phyloP scores from a whole-genome alignment of 2,797 vertebrate genomes.

The Argya squamiceps region DNA sequence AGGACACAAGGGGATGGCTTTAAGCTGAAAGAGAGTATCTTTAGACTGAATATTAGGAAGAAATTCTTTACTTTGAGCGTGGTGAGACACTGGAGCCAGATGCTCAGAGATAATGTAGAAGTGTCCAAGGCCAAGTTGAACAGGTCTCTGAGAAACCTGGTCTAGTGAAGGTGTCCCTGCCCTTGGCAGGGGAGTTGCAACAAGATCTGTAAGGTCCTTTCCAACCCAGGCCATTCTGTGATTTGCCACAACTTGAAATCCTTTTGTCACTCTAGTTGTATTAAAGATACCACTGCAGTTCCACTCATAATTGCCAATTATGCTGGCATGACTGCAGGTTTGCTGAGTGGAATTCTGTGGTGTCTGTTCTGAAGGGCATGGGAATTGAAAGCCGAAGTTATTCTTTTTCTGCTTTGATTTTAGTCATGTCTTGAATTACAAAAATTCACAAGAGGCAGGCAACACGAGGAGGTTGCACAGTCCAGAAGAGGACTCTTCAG shows the following conservation, averaged over 20 bases:
- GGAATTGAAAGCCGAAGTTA: not conserved
- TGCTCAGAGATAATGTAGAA: not conserved
- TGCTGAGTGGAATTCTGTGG: not conserved
- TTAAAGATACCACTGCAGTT: not conserved
- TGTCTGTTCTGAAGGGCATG: not conserved
- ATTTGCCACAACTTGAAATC: not conserved
- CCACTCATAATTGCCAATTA: not conserved
- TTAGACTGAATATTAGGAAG: not conserved
- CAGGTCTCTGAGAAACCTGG: not conserved
- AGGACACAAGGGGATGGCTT: not conserved
- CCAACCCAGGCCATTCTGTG: not conserved
- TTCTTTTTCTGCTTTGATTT: not conserved
- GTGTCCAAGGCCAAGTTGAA: not conserved
- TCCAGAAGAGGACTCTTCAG: not conserved
- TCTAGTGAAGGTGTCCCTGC: not conserved
- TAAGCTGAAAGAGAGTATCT: not conserved
- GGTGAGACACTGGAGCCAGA: not conserved
- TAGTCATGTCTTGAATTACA: not conserved
- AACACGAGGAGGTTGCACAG: not conserved
- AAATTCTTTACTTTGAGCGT: not conserved
- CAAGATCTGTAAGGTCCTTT: not conserved
- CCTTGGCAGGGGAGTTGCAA: not conserved
- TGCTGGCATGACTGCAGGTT: not conserved
- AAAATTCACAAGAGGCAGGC: not conserved
- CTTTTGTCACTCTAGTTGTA: not conserved